Conservation (phyloP, 2,888 invertebrate species). For the Taenaris catops region DNA sequence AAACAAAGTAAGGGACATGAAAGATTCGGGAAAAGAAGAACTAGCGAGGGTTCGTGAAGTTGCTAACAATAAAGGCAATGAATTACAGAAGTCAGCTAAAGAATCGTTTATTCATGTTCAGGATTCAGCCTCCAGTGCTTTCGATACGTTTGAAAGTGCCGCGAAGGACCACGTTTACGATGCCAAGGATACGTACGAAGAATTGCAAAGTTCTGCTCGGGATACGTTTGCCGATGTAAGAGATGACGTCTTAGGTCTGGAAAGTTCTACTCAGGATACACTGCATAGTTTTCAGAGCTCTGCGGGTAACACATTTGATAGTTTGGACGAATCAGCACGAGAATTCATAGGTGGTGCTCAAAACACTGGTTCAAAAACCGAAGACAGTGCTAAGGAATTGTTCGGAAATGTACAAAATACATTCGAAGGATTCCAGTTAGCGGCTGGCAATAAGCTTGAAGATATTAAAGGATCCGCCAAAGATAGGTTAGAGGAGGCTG, state of each 20-base stretch:
- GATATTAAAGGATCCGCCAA: conserved; percentile 51
- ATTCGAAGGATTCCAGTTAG: conserved; percentile 69
- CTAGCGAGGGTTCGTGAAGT: conserved; percentile 41
- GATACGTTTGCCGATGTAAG: conserved; percentile 63
- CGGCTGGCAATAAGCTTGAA: conserved; percentile 64
- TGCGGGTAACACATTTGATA: conserved; percentile 69
- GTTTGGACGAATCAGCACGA: conserved; percentile 61
- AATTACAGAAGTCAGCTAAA: conserved; percentile 51
- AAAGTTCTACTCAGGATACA: conserved; percentile 64
- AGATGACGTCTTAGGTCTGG: conserved; percentile 60
- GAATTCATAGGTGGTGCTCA: conserved; percentile 49
- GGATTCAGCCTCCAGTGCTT: conserved; percentile 66
- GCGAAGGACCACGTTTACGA: conserved; percentile 64
- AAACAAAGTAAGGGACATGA: conserved; percentile 37
- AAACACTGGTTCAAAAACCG: conserved; percentile 37
- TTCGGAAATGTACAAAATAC: conserved; percentile 54
- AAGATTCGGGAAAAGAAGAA: conserved; percentile 40
- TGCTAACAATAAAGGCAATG: conserved; percentile 35
- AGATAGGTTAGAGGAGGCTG: conserved; percentile 44
- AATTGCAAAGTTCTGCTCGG: conserved; percentile 61
- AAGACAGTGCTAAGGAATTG: conserved; percentile 46
- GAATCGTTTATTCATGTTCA: conserved; percentile 59
- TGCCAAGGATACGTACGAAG: conserved; percentile 60
- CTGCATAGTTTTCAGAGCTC: conserved; percentile 71
- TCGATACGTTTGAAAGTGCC: conserved; percentile 69